phyloP scores from a whole-genome alignment of 2,888 invertebrate genomes.

The Atethmia centrago region DNA sequence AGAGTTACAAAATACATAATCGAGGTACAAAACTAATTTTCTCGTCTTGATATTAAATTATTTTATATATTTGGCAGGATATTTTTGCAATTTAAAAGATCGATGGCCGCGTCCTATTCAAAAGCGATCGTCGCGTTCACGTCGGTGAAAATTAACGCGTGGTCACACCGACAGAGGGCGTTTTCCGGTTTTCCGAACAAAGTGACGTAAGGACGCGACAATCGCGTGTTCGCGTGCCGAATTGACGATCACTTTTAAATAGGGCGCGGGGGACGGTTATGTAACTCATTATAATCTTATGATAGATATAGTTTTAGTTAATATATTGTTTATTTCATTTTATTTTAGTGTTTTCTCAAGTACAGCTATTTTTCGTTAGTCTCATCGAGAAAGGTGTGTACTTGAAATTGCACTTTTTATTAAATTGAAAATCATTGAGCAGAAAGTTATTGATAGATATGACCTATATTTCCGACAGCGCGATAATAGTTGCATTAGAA shows the following conservation, averaged over 20 bases:
- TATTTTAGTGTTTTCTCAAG: slow-evolving; percentile 35
- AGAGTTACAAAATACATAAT: slow-evolving; percentile 64
- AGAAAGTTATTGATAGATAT: slow-evolving; percentile 21
- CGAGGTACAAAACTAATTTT: slow-evolving; percentile 54
- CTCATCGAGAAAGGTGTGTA: slow-evolving; percentile 34
- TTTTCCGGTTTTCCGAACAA: no score
- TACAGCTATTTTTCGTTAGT: slow-evolving; percentile 35
- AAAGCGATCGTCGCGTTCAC: no score
- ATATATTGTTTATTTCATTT: slow-evolving; percentile 53
- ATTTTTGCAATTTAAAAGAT: slow-evolving; percentile 49
- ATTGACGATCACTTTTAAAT: no score
- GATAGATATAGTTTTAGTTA: slow-evolving; percentile 62
- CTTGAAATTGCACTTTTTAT: slow-evolving; percentile 18
- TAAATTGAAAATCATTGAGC: slow-evolving; percentile 22
- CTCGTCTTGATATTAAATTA: slow-evolving; percentile 59
- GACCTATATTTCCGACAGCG: slow-evolving; percentile 7
- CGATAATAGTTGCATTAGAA: slow-evolving; percentile 36
- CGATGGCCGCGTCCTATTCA: not conserved
- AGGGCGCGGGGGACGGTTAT: slow-evolving; percentile 10
- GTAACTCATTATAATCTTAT: slow-evolving; percentile 63
- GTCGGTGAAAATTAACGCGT: no score
- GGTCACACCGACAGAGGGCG: no score
- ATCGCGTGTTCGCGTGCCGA: no score
- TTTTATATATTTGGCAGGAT: slow-evolving; percentile 55
- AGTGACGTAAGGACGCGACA: no score